Conservation (phyloP, 2,113 vertebrate species). For the Turnix velox region DNA sequence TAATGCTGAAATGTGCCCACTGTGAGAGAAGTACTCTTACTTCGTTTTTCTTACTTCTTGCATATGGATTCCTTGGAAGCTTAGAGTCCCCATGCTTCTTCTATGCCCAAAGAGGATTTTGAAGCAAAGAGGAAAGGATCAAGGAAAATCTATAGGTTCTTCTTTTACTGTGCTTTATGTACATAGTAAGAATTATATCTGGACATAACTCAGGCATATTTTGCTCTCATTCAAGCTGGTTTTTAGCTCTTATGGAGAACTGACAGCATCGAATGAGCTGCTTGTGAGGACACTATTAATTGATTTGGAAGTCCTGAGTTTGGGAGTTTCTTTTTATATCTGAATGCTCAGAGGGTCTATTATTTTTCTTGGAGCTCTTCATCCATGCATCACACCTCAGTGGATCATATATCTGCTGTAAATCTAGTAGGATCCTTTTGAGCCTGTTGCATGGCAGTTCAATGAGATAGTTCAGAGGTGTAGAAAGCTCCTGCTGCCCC, state of each 20-base stretch:
- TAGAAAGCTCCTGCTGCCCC: not conserved
- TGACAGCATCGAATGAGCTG: not conserved
- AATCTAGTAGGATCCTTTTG: not conserved
- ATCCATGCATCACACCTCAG: not conserved
- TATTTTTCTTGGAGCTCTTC: not conserved
- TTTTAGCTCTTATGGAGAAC: not conserved
- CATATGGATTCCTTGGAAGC: not conserved
- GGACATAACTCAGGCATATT: not conserved
- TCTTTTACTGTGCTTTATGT: not conserved
- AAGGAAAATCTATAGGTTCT: not conserved
- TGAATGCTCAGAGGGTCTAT: not conserved
- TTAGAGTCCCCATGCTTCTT: not conserved
- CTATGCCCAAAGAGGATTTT: not conserved
- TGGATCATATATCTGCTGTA: not conserved
- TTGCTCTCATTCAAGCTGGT: not conserved
- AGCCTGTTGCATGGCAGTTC: not conserved
- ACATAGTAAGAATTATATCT: not conserved
- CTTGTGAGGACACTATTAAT: not conserved
- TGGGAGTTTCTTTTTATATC: not conserved
- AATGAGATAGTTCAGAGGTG: not conserved
- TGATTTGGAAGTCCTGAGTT: not conserved
- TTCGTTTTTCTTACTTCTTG: not conserved
- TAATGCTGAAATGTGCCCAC: not conserved
- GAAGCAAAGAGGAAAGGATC: not conserved
- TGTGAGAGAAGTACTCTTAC: not conserved